Evolutionary conservation across 2,113 vertebrate species (phyloP).

Genomic region (Myrmecobius fasciatus): DNA sequence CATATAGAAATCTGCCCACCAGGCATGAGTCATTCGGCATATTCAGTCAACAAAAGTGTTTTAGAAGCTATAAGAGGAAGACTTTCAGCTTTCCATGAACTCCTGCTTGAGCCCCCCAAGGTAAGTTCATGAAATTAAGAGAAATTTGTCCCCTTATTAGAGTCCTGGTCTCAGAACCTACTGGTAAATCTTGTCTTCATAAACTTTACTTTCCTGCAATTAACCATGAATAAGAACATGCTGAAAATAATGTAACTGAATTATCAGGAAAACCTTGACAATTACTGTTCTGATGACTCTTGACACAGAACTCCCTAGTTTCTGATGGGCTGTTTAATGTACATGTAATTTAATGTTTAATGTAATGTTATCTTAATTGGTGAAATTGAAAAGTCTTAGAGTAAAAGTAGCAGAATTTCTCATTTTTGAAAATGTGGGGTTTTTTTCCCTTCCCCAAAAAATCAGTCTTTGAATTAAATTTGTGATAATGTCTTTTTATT

Average conservation of each 20-base stretch:
- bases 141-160: not conserved
- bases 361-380: not conserved
- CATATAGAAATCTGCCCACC: conserved; percentile 96
- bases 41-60: conserved; percentile 95
- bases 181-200: not conserved
- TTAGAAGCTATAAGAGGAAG: conserved; percentile 95
- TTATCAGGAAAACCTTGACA: not conserved
- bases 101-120: conserved; percentile 97
- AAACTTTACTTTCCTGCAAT: not conserved
- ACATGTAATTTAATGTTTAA: too few relatives aligned
- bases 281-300: not conserved
- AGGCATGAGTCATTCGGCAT: conserved; percentile 94
- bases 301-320: not conserved
- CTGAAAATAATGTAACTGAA: not conserved
- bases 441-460: not conserved
- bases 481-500: not conserved
- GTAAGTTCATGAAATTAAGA: conserved; percentile 79
- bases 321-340: not conserved
- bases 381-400: not conserved
- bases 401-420: not conserved
- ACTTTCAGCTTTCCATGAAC: conserved; percentile 96
- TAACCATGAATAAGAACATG: not conserved
- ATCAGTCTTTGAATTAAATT: not conserved
- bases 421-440: conserved; percentile 2
- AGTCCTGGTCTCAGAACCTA: not conserved